Evolutionary conservation across 1,140 invertebrate genomes (phyloP).

Genomic region (Drosophila yakuba): DNA sequence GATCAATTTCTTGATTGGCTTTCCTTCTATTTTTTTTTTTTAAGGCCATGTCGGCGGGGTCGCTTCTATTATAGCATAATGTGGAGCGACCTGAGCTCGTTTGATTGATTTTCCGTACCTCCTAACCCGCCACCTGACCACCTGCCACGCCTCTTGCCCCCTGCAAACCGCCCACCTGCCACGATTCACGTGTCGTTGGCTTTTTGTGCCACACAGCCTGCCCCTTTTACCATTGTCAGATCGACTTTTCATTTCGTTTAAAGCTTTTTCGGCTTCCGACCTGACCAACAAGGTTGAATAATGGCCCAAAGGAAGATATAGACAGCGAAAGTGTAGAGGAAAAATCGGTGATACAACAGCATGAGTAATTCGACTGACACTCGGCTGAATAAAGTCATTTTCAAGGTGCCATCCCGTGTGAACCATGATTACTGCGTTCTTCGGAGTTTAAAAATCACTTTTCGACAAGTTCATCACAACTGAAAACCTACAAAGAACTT

Average conservation of each 20-base stretch:
- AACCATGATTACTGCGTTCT: not conserved
- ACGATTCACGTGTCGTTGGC: slow-evolving; percentile 46
- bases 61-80: slow-evolving; percentile 55
- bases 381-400: not conserved
- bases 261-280: slow-evolving; percentile 27
- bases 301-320: slow-evolving; percentile 37
- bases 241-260: slow-evolving; percentile 58
- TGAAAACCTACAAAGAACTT: no score
- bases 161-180: not conserved
- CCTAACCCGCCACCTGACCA: not conserved
- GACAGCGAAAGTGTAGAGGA: not conserved
- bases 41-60: slow-evolving; percentile 34
- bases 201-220: slow-evolving; percentile 47
- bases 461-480: not conserved
- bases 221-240: slow-evolving; percentile 35
- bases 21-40: slow-evolving; percentile 5
- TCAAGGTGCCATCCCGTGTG: not conserved
- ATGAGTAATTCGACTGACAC: slow-evolving; percentile 7
- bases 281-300: slow-evolving; percentile 48
- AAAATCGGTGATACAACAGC: slow-evolving; percentile 5
- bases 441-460: not conserved
- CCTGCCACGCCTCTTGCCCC: not conserved
- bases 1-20: slow-evolving; percentile 27
- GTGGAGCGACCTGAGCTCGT: slow-evolving; percentile 24
- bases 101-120: slow-evolving; percentile 48